These are phyloP conservation scores for Athalia circularis DNA, from an alignment of 2,888 invertebrate species.

Conservation along the genomic window DNA sequence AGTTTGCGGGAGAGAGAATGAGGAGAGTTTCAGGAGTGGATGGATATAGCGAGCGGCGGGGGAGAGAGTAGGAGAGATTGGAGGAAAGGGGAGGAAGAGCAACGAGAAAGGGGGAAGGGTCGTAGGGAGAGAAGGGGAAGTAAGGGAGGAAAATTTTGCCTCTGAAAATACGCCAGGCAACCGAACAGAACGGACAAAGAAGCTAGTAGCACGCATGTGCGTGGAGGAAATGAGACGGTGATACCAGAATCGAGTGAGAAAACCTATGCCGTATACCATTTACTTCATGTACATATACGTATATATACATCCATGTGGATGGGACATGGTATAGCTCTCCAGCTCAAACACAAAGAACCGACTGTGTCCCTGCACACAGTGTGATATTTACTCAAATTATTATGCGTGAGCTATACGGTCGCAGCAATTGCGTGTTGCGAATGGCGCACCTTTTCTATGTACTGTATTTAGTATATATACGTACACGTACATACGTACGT, in stretches of 20 bases:
- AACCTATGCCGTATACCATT: slow-evolving; percentile 12
- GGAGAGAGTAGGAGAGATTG: slow-evolving; percentile 3
- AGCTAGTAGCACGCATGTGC: slow-evolving; percentile 47
- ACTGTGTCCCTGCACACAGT: slow-evolving; percentile 35
- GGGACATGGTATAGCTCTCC: not conserved
- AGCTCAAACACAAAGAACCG: slow-evolving; percentile 44
- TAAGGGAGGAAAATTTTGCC: slow-evolving; percentile 7
- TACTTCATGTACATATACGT: not conserved
- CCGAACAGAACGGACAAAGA: slow-evolving; percentile 46
- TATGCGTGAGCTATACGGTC: slow-evolving; percentile 44
- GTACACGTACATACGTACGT: not conserved
- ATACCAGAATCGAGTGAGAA: slow-evolving; percentile 28
- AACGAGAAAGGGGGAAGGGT: slow-evolving; percentile 1
- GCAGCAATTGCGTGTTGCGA: slow-evolving; percentile 44
- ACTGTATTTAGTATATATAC: not conserved
- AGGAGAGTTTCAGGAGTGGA: slow-evolving; percentile 22
- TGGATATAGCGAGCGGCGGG: not conserved
- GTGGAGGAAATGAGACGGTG: slow-evolving; percentile 26
- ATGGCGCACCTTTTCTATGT: slow-evolving; percentile 39
- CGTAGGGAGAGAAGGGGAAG: not conserved
- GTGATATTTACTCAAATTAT: slow-evolving; percentile 46
- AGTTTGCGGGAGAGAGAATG: slow-evolving; percentile 25
- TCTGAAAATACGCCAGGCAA: slow-evolving; percentile 47
- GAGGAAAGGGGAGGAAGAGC: not conserved
- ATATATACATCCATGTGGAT: not conserved